Conservation (phyloP, 1,140 invertebrate species). For the Cecropterus lyciades region DNA sequence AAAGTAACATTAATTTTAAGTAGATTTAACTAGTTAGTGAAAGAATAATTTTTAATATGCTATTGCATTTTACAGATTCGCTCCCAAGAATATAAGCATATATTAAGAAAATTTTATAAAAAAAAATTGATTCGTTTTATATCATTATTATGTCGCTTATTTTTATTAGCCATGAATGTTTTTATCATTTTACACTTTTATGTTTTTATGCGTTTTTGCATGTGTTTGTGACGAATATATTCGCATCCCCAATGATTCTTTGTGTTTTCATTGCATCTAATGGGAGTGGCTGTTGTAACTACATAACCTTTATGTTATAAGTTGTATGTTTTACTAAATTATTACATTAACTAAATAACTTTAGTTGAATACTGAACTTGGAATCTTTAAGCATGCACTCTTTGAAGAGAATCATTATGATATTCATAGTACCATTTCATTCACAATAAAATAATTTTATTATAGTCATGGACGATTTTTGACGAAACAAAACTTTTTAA, state of each 20-base stretch:
- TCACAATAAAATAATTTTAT: too few relatives aligned
- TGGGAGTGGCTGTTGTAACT: not conserved
- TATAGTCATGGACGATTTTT: too few relatives aligned
- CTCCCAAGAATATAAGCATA: constrained; percentile 81
- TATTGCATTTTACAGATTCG: constrained; percentile 74
- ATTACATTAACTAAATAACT: too few relatives aligned
- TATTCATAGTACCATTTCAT: too few relatives aligned
- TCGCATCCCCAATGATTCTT: constrained; percentile 8
- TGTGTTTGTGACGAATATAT: constrained; percentile 29
- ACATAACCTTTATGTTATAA: too few relatives aligned
- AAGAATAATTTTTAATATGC: not conserved
- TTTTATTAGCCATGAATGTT: constrained; percentile 17
- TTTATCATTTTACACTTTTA: constrained; percentile 24
- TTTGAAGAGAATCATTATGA: too few relatives aligned
- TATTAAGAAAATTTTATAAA: constrained; percentile 60
- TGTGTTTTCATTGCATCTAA: constrained; percentile 15
- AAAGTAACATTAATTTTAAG: not conserved
- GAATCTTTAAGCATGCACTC: too few relatives aligned
- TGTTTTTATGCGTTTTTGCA: constrained; percentile 39
- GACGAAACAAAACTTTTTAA: too few relatives aligned
- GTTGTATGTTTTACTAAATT: too few relatives aligned
- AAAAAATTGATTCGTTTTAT: not conserved
- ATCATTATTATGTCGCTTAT: constrained; percentile 7
- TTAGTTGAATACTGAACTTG: too few relatives aligned
- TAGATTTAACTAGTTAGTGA: not conserved